A percentile compares a stretch with the other conserved stretches of the same genome.
These are phyloP conservation scores for Panopea generosa DNA, from an alignment of 2,888 invertebrate genomes.

Conservation along the genomic window DNA sequence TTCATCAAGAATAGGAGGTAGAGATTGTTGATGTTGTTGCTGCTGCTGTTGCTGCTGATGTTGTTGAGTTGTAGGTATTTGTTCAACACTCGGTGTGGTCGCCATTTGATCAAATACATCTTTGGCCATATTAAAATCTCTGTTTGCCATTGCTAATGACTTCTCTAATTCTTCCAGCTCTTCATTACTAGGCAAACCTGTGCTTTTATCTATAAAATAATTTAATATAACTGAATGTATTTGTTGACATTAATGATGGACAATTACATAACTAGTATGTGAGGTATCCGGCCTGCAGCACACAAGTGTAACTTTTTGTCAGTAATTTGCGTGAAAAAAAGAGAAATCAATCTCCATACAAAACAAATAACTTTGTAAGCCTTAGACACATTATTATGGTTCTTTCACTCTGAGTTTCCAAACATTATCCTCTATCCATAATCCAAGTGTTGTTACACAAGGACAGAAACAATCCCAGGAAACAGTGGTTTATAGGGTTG, in stretches of 20 bases:
- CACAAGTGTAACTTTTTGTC: no score
- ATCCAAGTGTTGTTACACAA: no score
- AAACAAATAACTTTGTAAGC: no score
- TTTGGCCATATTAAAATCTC: conserved; percentile 80
- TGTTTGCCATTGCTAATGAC: conserved; percentile 91
- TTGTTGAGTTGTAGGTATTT: conserved; percentile 2
- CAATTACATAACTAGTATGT: no score
- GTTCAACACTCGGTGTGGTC: background rate
- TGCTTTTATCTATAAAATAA: conserved; percentile 36
- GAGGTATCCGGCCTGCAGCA: no score
- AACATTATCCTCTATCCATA: no score
- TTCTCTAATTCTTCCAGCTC: conserved; percentile 95
- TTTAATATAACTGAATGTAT: no score
- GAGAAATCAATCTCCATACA: background rate
- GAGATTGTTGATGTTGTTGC: conserved; percentile 1
- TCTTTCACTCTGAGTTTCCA: no score
- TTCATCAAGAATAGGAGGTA: conserved; percentile 56
- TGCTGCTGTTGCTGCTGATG: conserved; percentile 17
- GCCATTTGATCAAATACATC: conserved; percentile 78
- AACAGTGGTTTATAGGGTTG: no score
- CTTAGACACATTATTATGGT: no score
- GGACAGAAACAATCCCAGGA: no score
- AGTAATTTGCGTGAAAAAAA: background rate
- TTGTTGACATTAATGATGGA: no score
- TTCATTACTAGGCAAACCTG: conserved; percentile 88